Percentiles rank a stretch among this genome's conserved stretches.
phyloP scores from a whole-genome alignment of 2,797 vertebrate genomes.

The Nyctibius grandis region DNA sequence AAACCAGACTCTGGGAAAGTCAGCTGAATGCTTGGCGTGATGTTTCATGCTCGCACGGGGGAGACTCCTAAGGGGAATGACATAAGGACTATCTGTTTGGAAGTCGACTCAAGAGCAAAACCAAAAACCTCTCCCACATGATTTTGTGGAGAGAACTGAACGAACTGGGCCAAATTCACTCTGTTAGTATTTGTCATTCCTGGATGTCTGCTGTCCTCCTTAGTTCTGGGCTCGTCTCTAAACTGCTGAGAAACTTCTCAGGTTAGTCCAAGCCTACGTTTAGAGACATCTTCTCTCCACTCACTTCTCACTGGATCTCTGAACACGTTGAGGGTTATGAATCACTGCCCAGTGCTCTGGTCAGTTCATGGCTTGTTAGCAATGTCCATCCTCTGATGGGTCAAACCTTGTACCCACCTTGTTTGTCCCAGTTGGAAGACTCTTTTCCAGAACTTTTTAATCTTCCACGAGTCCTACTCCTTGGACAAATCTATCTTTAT shows the following conservation, averaged over 20 bases:
- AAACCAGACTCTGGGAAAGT: not conserved
- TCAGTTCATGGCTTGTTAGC: not conserved
- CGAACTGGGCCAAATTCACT: not conserved
- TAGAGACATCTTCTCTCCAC: not conserved
- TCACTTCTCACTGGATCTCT: not conserved
- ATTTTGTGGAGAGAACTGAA: not conserved
- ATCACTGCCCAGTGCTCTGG: not conserved
- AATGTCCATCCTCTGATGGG: not conserved
- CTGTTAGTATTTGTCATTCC: not conserved
- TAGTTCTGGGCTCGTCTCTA: not conserved
- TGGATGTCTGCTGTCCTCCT: not conserved
- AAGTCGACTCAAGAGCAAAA: not conserved
- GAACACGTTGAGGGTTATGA: not conserved
- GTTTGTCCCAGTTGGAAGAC: not conserved
- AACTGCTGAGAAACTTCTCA: not conserved
- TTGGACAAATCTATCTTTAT: not conserved
- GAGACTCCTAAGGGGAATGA: not conserved
- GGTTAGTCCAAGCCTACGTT: not conserved
- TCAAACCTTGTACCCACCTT: not conserved
- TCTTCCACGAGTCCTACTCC: not conserved
- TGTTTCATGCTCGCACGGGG: rapidly evolving
- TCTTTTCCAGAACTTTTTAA: not conserved
- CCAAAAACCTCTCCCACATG: not conserved
- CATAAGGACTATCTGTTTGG: not conserved
- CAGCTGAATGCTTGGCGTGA: not conserved